phyloP scores from a whole-genome alignment of 2,797 vertebrate genomes.

The Leptodactylus fallax region DNA sequence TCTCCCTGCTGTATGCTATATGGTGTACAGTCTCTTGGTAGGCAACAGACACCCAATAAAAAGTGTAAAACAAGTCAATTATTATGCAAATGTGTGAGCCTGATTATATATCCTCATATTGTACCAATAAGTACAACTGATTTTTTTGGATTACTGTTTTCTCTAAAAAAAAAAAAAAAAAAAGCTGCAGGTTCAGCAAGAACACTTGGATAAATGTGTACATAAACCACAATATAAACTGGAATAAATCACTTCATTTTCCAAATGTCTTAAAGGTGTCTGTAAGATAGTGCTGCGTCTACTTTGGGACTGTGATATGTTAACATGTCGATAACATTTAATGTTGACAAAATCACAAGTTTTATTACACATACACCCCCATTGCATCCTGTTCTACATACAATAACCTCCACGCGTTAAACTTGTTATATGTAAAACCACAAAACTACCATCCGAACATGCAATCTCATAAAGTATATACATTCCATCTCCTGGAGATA shows the following conservation, averaged over 20 bases:
- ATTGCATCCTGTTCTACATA: background rate
- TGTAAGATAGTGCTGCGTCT: background rate
- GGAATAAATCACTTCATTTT: background rate
- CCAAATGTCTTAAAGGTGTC: background rate
- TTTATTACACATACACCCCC: background rate
- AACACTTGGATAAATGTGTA: background rate
- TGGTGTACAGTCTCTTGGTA: too few relatives aligned
- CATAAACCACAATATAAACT: background rate
- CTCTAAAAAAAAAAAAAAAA: background rate
- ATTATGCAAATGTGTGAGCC: too few relatives aligned
- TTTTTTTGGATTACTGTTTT: background rate
- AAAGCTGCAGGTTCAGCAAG: background rate
- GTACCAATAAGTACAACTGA: too few relatives aligned
- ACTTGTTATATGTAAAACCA: conserved; percentile 6
- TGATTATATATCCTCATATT: too few relatives aligned
- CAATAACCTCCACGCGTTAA: background rate
- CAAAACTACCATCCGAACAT: background rate
- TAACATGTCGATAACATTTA: background rate
- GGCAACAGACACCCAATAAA: too few relatives aligned
- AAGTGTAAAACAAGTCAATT: too few relatives aligned
- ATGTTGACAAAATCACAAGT: background rate
- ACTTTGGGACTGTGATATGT: background rate
- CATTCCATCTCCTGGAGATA: background rate
- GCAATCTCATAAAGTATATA: background rate
- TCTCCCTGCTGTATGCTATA: too few relatives aligned